Conservation (phyloP, 2,888 invertebrate genomes). For the Tridacna crocea region DNA sequence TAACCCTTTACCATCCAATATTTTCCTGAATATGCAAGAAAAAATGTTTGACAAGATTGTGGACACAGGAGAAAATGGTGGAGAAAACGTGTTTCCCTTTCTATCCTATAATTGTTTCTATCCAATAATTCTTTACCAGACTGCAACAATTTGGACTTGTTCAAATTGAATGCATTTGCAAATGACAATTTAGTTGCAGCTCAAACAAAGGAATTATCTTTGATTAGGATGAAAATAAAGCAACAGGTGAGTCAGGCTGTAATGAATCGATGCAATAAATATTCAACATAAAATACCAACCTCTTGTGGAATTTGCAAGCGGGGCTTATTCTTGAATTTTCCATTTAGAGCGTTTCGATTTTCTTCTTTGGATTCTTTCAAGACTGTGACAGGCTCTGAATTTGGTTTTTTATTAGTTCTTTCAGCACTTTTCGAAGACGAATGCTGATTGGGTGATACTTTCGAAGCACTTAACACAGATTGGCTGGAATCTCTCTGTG, state of each 20-base stretch:
- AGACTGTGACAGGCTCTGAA: slow-evolving; percentile 31
- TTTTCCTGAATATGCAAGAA: no score
- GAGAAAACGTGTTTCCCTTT: no score
- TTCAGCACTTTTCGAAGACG: slow-evolving; percentile 13
- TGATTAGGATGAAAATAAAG: no score
- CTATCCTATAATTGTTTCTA: no score
- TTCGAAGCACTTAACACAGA: slow-evolving; percentile 26
- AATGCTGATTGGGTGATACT: slow-evolving; percentile 28
- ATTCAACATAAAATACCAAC: neutral
- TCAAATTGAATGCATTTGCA: no score
- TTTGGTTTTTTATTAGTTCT: slow-evolving; percentile 25
- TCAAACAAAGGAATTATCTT: no score
- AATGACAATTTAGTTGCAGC: no score
- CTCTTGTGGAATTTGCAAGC: slow-evolving; percentile 43
- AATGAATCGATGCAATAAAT: no score
- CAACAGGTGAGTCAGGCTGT: no score
- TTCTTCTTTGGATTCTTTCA: slow-evolving; percentile 44
- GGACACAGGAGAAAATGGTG: neutral
- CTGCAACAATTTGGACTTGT: no score
- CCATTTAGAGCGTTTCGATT: slow-evolving; percentile 42
- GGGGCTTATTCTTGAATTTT: slow-evolving; percentile 31
- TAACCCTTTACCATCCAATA: no score
- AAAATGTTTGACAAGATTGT: neutral
- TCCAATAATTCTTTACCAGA: no score
- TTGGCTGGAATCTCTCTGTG: slow-evolving; percentile 31